Conservation (phyloP, 1,140 invertebrate species). For the Parasteatoda tepidariorum region DNA sequence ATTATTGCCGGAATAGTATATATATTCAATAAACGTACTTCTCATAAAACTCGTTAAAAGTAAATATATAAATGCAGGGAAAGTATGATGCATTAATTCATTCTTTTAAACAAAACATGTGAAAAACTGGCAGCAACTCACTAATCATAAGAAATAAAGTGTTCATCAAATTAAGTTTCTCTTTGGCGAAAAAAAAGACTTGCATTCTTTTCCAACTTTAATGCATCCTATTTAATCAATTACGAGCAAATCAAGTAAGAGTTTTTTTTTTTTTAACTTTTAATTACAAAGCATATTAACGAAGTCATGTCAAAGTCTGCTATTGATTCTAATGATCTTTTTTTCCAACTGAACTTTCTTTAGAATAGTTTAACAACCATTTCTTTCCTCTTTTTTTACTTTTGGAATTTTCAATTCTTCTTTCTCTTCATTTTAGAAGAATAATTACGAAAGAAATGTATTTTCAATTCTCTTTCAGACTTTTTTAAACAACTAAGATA, state of each 20-base stretch:
- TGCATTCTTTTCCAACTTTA: too few species aligned
- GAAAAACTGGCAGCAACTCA: too few species aligned
- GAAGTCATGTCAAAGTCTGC: neutral
- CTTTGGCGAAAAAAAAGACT: too few species aligned
- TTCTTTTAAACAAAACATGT: too few species aligned
- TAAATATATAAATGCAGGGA: too few species aligned
- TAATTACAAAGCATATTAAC: neutral
- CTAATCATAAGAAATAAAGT: too few species aligned
- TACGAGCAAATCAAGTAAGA: neutral
- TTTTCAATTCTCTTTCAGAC: neutral
- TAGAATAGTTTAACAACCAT: neutral
- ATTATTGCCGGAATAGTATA: too few species aligned
- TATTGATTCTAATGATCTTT: neutral
- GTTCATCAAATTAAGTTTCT: too few species aligned
- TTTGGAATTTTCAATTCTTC: neutral
- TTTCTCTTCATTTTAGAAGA: neutral
- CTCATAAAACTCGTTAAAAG: too few species aligned
- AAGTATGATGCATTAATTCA: too few species aligned
- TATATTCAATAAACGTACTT: too few species aligned
- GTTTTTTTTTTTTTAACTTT: neutral
- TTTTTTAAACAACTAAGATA: neutral
- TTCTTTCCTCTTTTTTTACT: neutral
- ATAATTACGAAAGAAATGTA: neutral
- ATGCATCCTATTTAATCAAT: neutral
- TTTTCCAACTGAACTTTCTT: neutral